Percentiles rank a stretch among this genome's conserved stretches.
Conservation (phyloP, 2,888 invertebrate species). For the Thalpophila matura region DNA sequence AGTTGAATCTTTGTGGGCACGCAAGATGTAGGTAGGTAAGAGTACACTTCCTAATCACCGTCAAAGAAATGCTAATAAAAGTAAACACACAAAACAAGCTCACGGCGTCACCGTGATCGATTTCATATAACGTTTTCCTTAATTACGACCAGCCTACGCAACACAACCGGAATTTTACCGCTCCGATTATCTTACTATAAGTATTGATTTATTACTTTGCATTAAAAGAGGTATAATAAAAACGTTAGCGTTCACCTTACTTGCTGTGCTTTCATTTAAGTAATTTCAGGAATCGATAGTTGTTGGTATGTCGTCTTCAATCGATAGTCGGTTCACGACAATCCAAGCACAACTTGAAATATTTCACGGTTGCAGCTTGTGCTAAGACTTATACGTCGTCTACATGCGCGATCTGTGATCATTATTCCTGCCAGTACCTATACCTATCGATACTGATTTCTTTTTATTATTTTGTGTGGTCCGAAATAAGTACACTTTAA, state of each 20-base stretch:
- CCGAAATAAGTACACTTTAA: too few relatives aligned
- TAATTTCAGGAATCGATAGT: conserved; percentile 28
- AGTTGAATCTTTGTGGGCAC: background rate
- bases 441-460: too few relatives aligned
- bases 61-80: conserved; percentile 52
- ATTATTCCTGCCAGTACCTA: too few relatives aligned
- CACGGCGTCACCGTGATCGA: conserved; percentile 63
- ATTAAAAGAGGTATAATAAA: conserved; percentile 65
- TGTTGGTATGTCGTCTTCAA: background rate
- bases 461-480: too few relatives aligned
- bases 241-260: conserved; percentile 52
- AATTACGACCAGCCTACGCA: conserved; percentile 69
- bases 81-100: conserved; percentile 54
- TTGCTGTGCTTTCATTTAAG: conserved; percentile 49
- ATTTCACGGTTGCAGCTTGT: too few relatives aligned
- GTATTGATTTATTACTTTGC: conserved; percentile 67
- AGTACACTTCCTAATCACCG: conserved; percentile 36
- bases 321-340: background rate
- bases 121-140: conserved; percentile 65
- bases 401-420: too few relatives aligned
- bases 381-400: too few relatives aligned
- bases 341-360: background rate
- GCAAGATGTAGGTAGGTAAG: conserved; percentile 4
- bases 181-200: conserved; percentile 64
- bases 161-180: conserved; percentile 64